These are phyloP conservation scores for Mesoclemmys tuberculata DNA, from an alignment of 2,113 vertebrate species.

Conservation along the genomic window DNA sequence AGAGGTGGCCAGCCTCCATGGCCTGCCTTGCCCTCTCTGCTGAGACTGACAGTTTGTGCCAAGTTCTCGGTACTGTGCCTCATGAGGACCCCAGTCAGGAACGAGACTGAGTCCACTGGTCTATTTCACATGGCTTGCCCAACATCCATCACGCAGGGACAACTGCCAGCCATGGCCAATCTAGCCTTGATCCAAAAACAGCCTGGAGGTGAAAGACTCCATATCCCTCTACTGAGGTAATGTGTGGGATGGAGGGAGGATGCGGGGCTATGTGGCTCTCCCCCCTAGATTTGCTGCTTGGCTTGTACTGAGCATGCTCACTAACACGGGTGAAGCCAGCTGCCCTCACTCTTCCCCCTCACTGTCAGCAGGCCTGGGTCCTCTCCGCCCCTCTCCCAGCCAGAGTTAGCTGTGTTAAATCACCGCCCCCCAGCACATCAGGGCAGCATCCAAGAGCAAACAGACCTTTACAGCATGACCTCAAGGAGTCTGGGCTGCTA, in stretches of 20 bases:
- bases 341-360: no score
- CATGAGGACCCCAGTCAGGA: neutral
- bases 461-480: neutral
- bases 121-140: neutral
- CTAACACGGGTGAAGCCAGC: no score
- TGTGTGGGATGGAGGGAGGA: no score
- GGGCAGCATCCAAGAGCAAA: neutral
- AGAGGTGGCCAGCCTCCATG: neutral
- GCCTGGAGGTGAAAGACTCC: neutral
- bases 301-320: no score
- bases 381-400: no score
- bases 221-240: neutral
- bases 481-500: neutral
- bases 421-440: no score
- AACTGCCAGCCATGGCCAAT: neutral
- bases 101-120: neutral
- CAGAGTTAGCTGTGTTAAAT: no score
- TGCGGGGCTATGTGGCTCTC: no score
- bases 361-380: no score
- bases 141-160: neutral
- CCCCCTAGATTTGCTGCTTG: neutral
- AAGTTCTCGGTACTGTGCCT: neutral
- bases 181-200: neutral
- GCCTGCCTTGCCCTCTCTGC: neutral
- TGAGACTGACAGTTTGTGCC: neutral